Evolutionary conservation across 2,888 invertebrate genomes (phyloP), one percentile per base, ranked within the genome.

Genomic region (Plemyria rubiginata): DNA sequence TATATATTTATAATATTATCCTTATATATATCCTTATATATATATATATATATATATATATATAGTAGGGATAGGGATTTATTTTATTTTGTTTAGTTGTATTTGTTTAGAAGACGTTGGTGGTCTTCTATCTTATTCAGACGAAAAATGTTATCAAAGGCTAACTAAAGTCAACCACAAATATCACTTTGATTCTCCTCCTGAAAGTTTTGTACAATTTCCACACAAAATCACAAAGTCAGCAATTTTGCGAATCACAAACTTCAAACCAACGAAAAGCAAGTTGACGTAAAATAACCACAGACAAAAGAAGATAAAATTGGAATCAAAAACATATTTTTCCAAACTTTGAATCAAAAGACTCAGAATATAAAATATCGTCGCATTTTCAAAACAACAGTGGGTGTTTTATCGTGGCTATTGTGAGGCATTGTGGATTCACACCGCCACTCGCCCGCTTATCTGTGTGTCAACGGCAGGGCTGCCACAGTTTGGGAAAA

Each of bases 391-490:
- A 67, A 65, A 52, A 52, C 40, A 52, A 40, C 22, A 65, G 66
- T 62, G 15, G 50, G 13, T 32, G 43, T 51, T 69, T 68, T 70
- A 62, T 70, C 65, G 57, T 52, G 56, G 48, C 32, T 48, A 59
- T 67, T 70, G 67, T 62, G 51, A 60, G 43, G 32, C 64, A 66
- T 70, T 70, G 64, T 65, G 63, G 58, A 65, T 68, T 66, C 65
- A 54, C 66, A 52, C 60, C 66, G 52, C 60, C 56, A 54, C 54
- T 15, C 58, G 29, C 50, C 45, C 49, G 70, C 68, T 71, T 78
- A 75, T 78, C 77, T 74, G 58, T 68, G 72, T 73, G 78, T 78
- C 79, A 78, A 54, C 70, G 62, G 60, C 80, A 80, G 66, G 43
- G 28, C 59, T 8, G 9, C 6, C 57, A 46, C 53, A 59, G 65